These are phyloP conservation scores for Apis cerana DNA, from an alignment of 1,140 invertebrate species.

Conservation along the genomic window DNA sequence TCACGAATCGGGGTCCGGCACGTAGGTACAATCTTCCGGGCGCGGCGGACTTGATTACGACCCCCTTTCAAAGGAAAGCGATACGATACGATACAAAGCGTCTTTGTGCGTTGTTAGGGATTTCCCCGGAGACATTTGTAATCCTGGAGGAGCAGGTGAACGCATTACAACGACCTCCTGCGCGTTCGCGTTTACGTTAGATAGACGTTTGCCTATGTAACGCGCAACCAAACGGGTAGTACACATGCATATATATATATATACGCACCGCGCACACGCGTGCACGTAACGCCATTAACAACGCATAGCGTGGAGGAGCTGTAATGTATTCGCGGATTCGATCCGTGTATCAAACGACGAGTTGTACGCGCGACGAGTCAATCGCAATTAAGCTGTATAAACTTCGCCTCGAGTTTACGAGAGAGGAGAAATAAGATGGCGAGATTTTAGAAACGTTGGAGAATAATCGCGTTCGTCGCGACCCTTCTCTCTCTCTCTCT, in stretches of 20 bases:
- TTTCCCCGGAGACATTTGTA: constrained; percentile 38
- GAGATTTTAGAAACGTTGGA: too few relatives aligned
- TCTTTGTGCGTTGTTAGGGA: constrained; percentile 30
- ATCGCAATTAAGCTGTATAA: not conserved
- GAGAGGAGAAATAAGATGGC: not conserved
- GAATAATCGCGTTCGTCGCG: too few relatives aligned
- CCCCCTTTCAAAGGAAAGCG: constrained; percentile 61
- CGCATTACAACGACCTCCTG: not conserved
- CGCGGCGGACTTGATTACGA: constrained; percentile 59
- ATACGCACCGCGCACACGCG: not conserved
- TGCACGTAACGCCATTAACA: constrained; percentile 25
- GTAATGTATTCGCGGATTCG: constrained; percentile 1
- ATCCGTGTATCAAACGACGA: not conserved
- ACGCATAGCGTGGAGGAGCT: not conserved
- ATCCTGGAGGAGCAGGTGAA: constrained; percentile 43
- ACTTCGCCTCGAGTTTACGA: not conserved
- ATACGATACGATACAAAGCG: constrained; percentile 57
- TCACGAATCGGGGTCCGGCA: constrained; percentile 41
- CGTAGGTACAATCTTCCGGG: constrained; percentile 51
- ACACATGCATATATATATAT: not conserved
- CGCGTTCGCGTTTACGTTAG: constrained; percentile 12
- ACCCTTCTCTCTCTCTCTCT: too few relatives aligned
- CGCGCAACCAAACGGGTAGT: not conserved
- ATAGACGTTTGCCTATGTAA: not conserved
- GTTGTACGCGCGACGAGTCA: not conserved